Percentiles rank a stretch among this genome's conserved stretches.
These are phyloP conservation scores for Glareola pratincola DNA, from an alignment of 2,113 vertebrate genomes.

Conservation along the genomic window DNA sequence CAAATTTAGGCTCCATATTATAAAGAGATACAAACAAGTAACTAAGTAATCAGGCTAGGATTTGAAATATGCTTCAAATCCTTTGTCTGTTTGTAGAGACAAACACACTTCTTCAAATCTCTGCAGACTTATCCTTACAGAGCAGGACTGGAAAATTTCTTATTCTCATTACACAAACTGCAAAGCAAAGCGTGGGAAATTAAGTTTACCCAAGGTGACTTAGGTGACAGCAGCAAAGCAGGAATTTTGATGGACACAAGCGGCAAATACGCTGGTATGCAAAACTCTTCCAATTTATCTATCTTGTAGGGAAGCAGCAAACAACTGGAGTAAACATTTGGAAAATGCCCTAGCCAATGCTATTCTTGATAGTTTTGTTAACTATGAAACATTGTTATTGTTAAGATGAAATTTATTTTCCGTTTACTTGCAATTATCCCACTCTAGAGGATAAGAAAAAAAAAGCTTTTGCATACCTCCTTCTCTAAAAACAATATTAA, in stretches of 20 bases:
- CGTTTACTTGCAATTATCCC: not conserved
- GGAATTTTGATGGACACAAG: not conserved
- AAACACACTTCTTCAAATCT: not conserved
- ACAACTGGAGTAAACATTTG: not conserved
- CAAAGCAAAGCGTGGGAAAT: not conserved
- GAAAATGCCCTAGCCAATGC: not conserved
- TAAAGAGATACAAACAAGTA: not conserved
- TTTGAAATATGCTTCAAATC: not conserved
- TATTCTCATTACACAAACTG: not conserved
- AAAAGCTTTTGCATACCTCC: not conserved
- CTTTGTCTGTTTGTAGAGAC: not conserved
- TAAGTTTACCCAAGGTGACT: not conserved
- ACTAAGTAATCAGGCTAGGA: not conserved
- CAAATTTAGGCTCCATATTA: not conserved
- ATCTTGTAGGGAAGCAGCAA: not conserved
- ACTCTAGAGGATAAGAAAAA: not conserved
- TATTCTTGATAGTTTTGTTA: not conserved
- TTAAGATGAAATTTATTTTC: not conserved
- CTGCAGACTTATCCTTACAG: not conserved
- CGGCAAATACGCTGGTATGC: not conserved
- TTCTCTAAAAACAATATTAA: not conserved
- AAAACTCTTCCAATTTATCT: not conserved
- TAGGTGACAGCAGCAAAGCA: not conserved
- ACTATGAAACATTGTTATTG: not conserved
- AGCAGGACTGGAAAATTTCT: not conserved